These are phyloP conservation scores for Ammodytes marinus DNA, from an alignment of 2,113 vertebrate genomes.

Conservation along the genomic window DNA sequence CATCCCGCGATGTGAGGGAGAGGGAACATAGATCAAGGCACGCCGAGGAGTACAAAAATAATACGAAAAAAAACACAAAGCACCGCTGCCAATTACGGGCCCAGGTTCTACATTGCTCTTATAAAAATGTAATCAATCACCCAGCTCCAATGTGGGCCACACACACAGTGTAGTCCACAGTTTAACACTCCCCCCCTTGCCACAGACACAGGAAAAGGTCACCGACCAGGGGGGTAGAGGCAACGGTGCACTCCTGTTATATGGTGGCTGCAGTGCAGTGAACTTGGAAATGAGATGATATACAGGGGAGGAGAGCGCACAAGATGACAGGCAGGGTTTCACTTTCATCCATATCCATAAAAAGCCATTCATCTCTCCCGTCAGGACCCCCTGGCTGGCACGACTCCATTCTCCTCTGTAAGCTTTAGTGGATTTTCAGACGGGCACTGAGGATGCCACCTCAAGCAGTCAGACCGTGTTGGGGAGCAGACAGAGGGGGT, in stretches of 20 bases:
- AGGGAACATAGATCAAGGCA: constrained; percentile 68
- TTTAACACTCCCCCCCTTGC: constrained; percentile 53
- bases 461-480: constrained; percentile 9
- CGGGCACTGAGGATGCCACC: constrained; percentile 28
- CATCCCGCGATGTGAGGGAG: constrained; percentile 57
- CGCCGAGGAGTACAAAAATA: constrained; percentile 60
- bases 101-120: constrained; percentile 57
- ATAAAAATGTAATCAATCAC: constrained; percentile 80
- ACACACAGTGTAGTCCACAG: constrained; percentile 29
- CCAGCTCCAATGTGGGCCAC: constrained; percentile 46
- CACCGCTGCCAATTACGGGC: constrained; percentile 69
- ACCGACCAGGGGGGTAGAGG: constrained; percentile 13
- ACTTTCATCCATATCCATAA: constrained; percentile 32
- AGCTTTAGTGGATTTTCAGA: constrained; percentile 40
- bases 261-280: too few species aligned
- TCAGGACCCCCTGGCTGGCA: constrained; percentile 29
- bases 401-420: constrained; percentile 31
- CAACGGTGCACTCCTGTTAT: constrained; percentile 12
- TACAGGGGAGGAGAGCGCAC: constrained; percentile 3
- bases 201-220: constrained; percentile 36
- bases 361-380: constrained; percentile 33
- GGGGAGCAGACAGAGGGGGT: constrained; percentile 6
- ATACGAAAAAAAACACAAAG: constrained; percentile 63
- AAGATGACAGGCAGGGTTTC: constrained; percentile 23
- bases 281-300: constrained; percentile 28